A percentile compares a stretch with the other conserved stretches of the same genome.
Evolutionary conservation across 2,888 invertebrate species (phyloP).

Genomic region (Leuctra nigra): DNA sequence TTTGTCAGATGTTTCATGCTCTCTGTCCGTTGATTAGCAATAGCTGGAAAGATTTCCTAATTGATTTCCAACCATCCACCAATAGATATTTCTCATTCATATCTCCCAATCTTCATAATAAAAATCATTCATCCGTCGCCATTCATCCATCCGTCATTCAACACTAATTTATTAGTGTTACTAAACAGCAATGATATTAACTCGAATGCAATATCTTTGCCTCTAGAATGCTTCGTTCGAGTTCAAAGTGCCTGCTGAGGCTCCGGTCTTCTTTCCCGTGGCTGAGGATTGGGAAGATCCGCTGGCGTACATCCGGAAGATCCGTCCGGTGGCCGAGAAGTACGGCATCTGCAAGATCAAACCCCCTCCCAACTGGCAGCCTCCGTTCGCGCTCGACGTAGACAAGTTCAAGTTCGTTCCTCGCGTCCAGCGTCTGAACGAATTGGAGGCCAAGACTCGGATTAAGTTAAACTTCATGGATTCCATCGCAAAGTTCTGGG

Average conservation of each 20-base stretch:
- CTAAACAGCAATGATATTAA: too few species aligned
- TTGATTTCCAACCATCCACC: too few species aligned
- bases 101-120: too few species aligned
- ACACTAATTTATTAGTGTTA: background rate
- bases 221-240: too few species aligned
- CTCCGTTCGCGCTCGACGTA: conserved; percentile 96
- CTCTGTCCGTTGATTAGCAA: too few species aligned
- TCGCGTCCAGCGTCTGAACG: conserved; percentile 92
- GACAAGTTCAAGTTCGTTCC: conserved; percentile 94
- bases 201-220: too few species aligned
- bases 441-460: conserved; percentile 94
- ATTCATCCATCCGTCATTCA: background rate
- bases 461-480: conserved; percentile 96
- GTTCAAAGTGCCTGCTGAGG: conserved; percentile 19
- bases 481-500: conserved; percentile 97
- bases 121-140: too few species aligned
- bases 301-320: conserved; percentile 18
- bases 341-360: conserved; percentile 25
- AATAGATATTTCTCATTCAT: too few species aligned
- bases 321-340: conserved; percentile 20
- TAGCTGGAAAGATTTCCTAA: too few species aligned
- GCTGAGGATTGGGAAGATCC: conserved; percentile 24
- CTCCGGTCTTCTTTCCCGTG: conserved; percentile 21
- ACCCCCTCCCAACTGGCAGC: conserved; percentile 68
- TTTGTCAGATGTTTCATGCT: too few species aligned